Base-by-base conservation (phyloP, 1,140 invertebrate genomes). In the Pygmarrhopalites habei region DNA sequence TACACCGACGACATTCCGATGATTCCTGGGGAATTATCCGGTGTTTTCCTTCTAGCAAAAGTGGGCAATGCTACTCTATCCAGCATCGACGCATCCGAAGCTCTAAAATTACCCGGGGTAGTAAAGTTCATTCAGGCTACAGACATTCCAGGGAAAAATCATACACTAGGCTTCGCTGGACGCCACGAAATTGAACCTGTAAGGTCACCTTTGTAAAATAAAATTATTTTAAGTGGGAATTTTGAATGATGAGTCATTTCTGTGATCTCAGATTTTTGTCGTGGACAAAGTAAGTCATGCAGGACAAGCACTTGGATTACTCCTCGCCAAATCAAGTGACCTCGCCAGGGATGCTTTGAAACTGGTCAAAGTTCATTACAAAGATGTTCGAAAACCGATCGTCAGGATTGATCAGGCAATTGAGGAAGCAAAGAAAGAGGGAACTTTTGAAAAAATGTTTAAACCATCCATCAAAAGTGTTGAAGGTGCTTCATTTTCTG, bases 291-390 rank as follows among this genome's bases (percentile, higher is more conserved):
- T 89, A 0, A 72, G 74, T 1, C 85, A 82, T 72, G 84, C 85
- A 26, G 85, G 86, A 0, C 87, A 90, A 71, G 82, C 86, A 0
- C 67, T 89, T 10, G 89, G 85, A 0, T 66, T 91, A 1, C 76
- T 92, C 1, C 82, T 85, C 0, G 88, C 86, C 0, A 72, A 78
- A 12, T 82, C 35, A n/a, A 77, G 82, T 30, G 75, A 76, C 21
- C 65, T 82, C 28, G 86, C 86, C 1, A 74, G 83, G 1, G 75
- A 80, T 39, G 87, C 86, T 3, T 81, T 83, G 1, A 77, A 80
- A 41, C 73, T 82, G 65, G 84, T 91, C 1, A 80, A 83, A 72
- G 77, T 91, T n/a, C 78, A 77, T 10, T 87, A 90, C 68, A 70
- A 69, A 21, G 72, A 77, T 52, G 62, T 72, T 7, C 66, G 73